Base-by-base conservation (phyloP, 2,113 vertebrate genomes). In the Apeltes quadracus region DNA sequence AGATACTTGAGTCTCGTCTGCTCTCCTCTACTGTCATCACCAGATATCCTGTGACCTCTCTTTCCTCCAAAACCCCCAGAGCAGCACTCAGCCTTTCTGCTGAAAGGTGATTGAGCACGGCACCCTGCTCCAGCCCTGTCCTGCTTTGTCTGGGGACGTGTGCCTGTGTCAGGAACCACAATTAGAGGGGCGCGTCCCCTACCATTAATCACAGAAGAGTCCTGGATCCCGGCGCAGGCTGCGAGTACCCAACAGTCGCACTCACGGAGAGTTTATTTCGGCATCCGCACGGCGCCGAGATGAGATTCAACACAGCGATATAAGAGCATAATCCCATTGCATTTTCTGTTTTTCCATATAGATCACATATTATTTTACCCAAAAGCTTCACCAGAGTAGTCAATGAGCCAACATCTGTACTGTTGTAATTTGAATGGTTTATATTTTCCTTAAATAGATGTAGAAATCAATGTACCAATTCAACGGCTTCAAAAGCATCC, bases 131-230 rank as follows among this genome's bases (percentile, higher is more conserved):
- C 72, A 75, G 75, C 62, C 84, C 85, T 88, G 88, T 91, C 89
- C 84, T 76, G 85, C 90, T 92, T 91, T 92, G 91, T 92, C 85
- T 89, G 81, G 76, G 76, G 87, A 90, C 87, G 90, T 91, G 90
- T 90, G 91, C 91, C 89, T 88, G 87, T 92, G 91, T 91, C 88
- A 91, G 86, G 87, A 76, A 85, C 89, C 81, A 92, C 88, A 92
- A 90, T 91, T 91, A 90, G 90, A 88, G 87, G 91, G 87, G 87
- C 84, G 88, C 81, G 89, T 92, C 92, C 88, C 90, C 83, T 53
- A 88, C 83, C 89, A 93, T 93, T 91, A 93, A 92, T 93, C 92
- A 93, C 88, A 78, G 82, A 85, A 58, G 84, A 76, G 86, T 78
- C 76, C 79, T 48, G 67, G 76, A 78, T 81, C 78, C 78, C 82